These are phyloP conservation scores for Callospermophilus lateralis DNA, from an alignment of 2,113 vertebrate species.

Conservation along the genomic window DNA sequence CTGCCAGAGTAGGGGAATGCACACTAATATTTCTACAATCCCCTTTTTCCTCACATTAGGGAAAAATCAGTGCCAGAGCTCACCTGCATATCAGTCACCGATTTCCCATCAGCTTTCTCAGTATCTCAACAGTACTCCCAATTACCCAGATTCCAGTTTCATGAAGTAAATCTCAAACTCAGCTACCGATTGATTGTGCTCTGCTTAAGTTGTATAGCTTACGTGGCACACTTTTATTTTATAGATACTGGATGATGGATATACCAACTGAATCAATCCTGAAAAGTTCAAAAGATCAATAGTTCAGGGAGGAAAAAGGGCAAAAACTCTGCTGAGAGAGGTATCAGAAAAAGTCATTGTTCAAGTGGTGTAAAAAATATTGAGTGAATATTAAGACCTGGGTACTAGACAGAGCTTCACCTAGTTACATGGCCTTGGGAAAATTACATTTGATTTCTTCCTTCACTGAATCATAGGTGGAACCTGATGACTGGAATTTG, in stretches of 20 bases:
- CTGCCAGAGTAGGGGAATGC: not conserved
- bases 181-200: not conserved
- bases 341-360: not conserved
- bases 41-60: not conserved
- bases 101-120: not conserved
- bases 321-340: not conserved
- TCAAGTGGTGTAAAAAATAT: not conserved
- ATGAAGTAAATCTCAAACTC: not conserved
- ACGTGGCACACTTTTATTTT: not conserved
- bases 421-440: not conserved
- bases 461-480: not conserved
- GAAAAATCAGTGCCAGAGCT: not conserved
- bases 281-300: not conserved
- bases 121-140: not conserved
- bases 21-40: not conserved
- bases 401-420: not conserved
- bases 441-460: not conserved
- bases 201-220: not conserved
- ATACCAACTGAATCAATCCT: not conserved
- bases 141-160: not conserved
- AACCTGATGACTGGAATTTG: not conserved
- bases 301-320: not conserved
- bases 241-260: not conserved
- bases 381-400: not conserved
- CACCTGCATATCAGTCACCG: not conserved